Conservation (phyloP, 2,797 vertebrate species). For the Borostomias antarcticus region DNA sequence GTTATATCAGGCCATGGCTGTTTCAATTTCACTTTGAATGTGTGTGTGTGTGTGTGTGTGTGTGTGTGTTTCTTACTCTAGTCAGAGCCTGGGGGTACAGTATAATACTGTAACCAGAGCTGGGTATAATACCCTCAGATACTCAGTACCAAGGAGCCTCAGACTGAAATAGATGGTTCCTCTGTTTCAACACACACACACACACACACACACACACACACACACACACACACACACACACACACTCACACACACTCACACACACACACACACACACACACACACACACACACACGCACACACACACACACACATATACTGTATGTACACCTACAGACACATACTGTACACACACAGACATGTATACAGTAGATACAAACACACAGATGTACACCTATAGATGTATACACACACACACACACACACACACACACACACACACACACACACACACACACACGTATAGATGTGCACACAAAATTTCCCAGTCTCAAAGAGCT, state of each 20-base stretch:
- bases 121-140: too few species aligned
- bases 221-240: constrained; percentile 2
- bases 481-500: too few species aligned
- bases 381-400: not conserved
- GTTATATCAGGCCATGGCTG: constrained; percentile 49
- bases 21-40: constrained; percentile 43
- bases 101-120: too few species aligned
- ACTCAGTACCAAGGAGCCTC: too few species aligned
- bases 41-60: constrained; percentile 8
- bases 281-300: too few species aligned
- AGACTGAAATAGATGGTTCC: too few species aligned
- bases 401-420: not conserved
- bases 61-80: too few species aligned
- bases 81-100: too few species aligned
- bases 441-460: not conserved
- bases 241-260: not conserved
- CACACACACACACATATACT: too few species aligned
- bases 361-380: not conserved
- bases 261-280: too few species aligned
- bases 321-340: too few species aligned
- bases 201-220: not conserved
- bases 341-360: too few species aligned
- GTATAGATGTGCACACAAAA: not conserved
- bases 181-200: not conserved
- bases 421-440: constrained; percentile 11